Percentiles rank a stretch among this genome's conserved stretches.
Evolutionary conservation across 2,797 vertebrate genomes (phyloP).

Genomic region (Acrossocheilus fasciatus): DNA sequence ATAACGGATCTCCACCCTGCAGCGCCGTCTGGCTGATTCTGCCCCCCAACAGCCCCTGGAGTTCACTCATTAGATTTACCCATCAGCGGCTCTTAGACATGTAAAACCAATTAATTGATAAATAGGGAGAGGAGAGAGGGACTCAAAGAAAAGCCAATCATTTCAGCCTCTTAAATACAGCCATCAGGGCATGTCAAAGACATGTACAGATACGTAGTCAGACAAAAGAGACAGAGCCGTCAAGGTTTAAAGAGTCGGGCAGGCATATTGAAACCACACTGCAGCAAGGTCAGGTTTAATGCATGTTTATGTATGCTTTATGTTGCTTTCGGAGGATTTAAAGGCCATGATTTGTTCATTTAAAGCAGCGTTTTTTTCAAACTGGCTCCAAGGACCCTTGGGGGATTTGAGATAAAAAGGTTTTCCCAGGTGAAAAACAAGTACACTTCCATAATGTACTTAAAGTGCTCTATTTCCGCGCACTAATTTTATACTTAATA

Average conservation of each 20-base stretch:
- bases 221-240: slow-evolving; percentile 49
- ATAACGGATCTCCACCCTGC: slow-evolving; percentile 72
- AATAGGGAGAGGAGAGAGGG: slow-evolving; percentile 59
- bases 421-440: background rate
- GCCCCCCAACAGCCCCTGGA: slow-evolving; percentile 68
- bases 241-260: slow-evolving; percentile 47
- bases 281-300: slow-evolving; percentile 44
- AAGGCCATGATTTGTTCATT: slow-evolving; percentile 37
- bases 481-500: no score
- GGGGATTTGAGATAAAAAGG: background rate
- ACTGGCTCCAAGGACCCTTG: background rate
- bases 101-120: slow-evolving; percentile 69
- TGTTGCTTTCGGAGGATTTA: slow-evolving; percentile 43
- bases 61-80: slow-evolving; percentile 49
- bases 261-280: slow-evolving; percentile 11
- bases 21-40: slow-evolving; percentile 65
- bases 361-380: background rate
- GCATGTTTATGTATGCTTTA: slow-evolving; percentile 44
- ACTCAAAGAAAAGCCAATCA: slow-evolving; percentile 50
- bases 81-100: slow-evolving; percentile 63
- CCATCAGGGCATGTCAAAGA: slow-evolving; percentile 69
- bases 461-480: no score
- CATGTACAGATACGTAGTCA: slow-evolving; percentile 59
- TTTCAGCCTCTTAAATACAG: slow-evolving; percentile 63
- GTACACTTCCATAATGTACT: no score